Conservation (phyloP, 2,113 vertebrate genomes). For the Prunella himalayana region DNA sequence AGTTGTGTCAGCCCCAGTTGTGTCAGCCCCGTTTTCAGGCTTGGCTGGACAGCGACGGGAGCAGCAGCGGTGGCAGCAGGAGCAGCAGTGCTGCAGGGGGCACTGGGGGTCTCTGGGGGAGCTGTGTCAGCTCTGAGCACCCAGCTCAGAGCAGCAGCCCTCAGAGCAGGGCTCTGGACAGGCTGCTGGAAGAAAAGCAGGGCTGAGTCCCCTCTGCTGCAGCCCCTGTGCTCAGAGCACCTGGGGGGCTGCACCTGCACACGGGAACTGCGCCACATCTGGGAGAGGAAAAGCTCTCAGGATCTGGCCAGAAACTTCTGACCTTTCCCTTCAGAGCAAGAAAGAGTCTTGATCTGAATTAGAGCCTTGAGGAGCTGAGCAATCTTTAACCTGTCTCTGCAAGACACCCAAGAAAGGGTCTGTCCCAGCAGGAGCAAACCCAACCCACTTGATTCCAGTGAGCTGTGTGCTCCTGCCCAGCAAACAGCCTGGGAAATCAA, state of each 20-base stretch:
- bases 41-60: background rate
- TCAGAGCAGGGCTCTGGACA: background rate
- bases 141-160: background rate
- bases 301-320: background rate
- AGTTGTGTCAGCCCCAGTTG: background rate
- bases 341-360: background rate
- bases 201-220: background rate
- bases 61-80: background rate
- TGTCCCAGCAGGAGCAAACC: background rate
- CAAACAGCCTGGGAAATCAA: background rate
- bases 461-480: background rate
- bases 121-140: background rate
- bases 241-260: background rate
- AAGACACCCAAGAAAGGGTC: background rate
- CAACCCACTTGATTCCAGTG: background rate
- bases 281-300: background rate
- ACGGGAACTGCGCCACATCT: background rate
- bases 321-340: background rate
- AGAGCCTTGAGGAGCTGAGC: background rate
- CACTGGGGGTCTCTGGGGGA: background rate
- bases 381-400: background rate
- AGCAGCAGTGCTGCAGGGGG: accelerated
- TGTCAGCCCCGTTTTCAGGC: background rate
- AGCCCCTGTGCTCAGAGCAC: background rate
- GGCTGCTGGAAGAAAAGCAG: background rate